Evolutionary conservation across 2,888 invertebrate genomes (phyloP), one percentile per base, ranked within the genome.

Genomic region (Bugulina stolonifera): DNA sequence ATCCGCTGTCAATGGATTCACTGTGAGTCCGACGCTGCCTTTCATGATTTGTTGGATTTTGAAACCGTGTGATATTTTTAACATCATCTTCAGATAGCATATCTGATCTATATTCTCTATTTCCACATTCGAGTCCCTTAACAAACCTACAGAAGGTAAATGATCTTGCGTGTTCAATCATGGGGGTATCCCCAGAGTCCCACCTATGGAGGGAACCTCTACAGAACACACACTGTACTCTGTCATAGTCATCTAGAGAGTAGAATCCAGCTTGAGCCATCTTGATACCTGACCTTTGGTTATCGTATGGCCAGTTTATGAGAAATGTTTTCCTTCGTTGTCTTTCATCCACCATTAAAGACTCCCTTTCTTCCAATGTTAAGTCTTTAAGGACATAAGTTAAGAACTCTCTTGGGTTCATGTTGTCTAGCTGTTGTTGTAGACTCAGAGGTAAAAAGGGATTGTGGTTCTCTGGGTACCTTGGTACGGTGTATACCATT

Each of bases 101-200:
- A 5, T 55, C n/a, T 18, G 55, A 55, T 55, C 23, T 55, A 55
- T 23, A 34, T 5, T 76, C 76, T 10, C 79, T 76, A 75, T 79
- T 79, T 29, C 78, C 78, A 10, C 76, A 75, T 64, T 77, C 73
- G 1, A 75, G 52, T n/a, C 78, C 78, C 14, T 77, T 71, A 2
- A 96, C 88, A 84, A 90, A 94, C 29, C 89, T 89, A 81, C 97
- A 97, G 74, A 91, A 89, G 22, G 90, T 89, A 81, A 93, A 93
- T 93, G 94, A 94, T 58, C 90, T 88, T 0, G 93, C 93, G 84
- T 97, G 96, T 83, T 96, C 94, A 77, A 91, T 91, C 92, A 94
- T 93, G 0, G 95, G 94, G 76, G 91, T 89, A 82, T 96, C 96
- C 72, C 89, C 89, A 71, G 89, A 89, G 81, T 93, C 92, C 96